A percentile compares a stretch with the other conserved stretches of the same genome.
phyloP scores from a whole-genome alignment of 2,888 invertebrate species.

The Pogonocherus hispidulus region DNA sequence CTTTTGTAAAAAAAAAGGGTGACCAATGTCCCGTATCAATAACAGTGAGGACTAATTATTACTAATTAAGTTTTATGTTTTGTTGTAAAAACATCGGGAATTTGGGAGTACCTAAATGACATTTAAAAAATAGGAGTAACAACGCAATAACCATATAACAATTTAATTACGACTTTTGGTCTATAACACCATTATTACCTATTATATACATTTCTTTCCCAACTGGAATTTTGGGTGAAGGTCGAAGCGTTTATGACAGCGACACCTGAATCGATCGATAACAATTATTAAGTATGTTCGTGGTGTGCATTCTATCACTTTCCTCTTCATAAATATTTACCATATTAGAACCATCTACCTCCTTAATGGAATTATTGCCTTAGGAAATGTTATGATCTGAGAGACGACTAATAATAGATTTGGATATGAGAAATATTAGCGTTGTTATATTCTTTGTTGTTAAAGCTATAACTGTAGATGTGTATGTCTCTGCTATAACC shows the following conservation, averaged over 20 bases:
- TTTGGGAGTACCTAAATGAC: too few relatives aligned
- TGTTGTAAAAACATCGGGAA: too few relatives aligned
- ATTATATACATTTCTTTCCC: not conserved
- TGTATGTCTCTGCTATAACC: too few relatives aligned
- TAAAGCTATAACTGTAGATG: too few relatives aligned
- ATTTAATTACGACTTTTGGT: too few relatives aligned
- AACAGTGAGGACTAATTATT: too few relatives aligned
- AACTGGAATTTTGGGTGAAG: constrained; percentile 21
- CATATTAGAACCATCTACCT: not conserved
- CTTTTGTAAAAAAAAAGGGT: too few relatives aligned
- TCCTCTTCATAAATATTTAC: constrained; percentile 6
- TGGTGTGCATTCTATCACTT: not conserved
- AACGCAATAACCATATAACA: too few relatives aligned
- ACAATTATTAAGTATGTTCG: not conserved
- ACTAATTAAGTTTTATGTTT: too few relatives aligned
- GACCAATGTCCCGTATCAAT: too few relatives aligned
- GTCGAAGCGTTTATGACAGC: not conserved
- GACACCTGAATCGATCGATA: not conserved
- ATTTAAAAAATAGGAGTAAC: too few relatives aligned
- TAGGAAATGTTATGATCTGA: not conserved
- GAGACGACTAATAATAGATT: not conserved
- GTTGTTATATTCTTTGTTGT: not conserved
- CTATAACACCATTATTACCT: not conserved
- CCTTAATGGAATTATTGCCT: not conserved
- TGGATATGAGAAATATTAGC: not conserved